Evolutionary conservation across 2,797 vertebrate species (phyloP), one percentile per base, ranked within the genome.

Genomic region (Selene dorsalis): DNA sequence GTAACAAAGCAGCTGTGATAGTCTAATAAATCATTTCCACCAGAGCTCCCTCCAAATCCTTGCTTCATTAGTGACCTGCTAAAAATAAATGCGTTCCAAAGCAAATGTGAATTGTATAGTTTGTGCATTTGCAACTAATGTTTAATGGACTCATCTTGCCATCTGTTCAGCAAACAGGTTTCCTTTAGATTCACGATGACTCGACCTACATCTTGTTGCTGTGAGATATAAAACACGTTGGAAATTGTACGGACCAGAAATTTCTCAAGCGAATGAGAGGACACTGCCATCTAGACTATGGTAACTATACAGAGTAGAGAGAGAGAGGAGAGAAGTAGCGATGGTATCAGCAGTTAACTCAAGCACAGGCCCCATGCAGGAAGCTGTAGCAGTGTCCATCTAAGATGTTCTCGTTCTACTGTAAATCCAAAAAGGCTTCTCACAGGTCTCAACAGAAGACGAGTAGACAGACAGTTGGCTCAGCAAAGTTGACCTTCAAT

Each of bases 71-170:
- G 30, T 14, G 9, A 26, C 24, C 26, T 61, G 30, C 38, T 24
- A 30, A 35, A 55, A 79, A 55, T 38, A 26, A 65, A 64, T 1
- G 52, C 26, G 52, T 57, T 32, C 52, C 17, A 65, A 14, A 39
- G 17, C 18, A 35, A 58, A 43, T 35, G 22, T 35, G 5, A 0
- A 39, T 1, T 39, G 59, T 28, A 30, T 4, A 11, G 35, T 64
- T 55, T 28, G 6, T 28, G 24, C 52, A n/a, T 26, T 26, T 10
- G 50, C 4, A 28, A 28, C 6, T 16, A 8, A 55, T 26, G 32
- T 17, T 28, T 4, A 61, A 55, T 47, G 1, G 1, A 39, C 20
- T 24, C 17, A 4, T 48, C 38, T 41, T 41, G 5, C 41, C 22
- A 53, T 30, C 2, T 20, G 38, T 64, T 57, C 50, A 48, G 30